These are phyloP conservation scores for Beroe ovata DNA, from an alignment of 37 sponge, comb jelly and placozoan genomes.

Conservation along the genomic window DNA sequence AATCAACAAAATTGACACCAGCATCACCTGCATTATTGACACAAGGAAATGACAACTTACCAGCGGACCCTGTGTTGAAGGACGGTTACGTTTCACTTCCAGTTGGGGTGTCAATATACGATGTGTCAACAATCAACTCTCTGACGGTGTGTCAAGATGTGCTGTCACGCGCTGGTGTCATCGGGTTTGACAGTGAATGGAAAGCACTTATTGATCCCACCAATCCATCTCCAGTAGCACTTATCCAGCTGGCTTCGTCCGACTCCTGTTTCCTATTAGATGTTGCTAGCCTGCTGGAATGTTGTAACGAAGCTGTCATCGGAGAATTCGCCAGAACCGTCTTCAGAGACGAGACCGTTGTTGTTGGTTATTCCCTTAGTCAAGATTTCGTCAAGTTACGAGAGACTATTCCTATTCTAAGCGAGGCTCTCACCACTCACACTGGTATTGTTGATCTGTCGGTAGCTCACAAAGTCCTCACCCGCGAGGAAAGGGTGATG, in stretches of 20 bases:
- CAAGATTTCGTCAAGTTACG: constrained; percentile 30
- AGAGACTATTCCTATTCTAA: not conserved
- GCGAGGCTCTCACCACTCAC: not conserved
- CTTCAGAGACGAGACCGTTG: not conserved
- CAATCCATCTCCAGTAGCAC: constrained; percentile 11
- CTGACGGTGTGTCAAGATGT: constrained; percentile 4
- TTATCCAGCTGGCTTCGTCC: constrained; percentile 3
- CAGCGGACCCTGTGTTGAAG: not conserved
- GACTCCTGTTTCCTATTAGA: not conserved
- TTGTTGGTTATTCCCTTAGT: not conserved
- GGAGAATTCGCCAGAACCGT: not conserved
- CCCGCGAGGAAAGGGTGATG: not conserved
- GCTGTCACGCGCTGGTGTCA: not conserved
- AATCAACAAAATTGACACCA: not conserved
- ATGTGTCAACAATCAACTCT: not conserved
- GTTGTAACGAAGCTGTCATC: not conserved
- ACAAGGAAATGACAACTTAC: not conserved
- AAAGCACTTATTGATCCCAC: not conserved
- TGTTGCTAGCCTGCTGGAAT: not conserved
- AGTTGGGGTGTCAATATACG: not conserved
- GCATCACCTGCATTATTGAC: not conserved
- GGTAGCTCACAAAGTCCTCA: constrained; percentile 39
- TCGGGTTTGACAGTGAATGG: constrained; percentile 62
- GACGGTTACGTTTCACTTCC: not conserved
- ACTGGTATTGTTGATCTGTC: not conserved